Evolutionary conservation across 1,140 invertebrate species (phyloP), one percentile per base, ranked within the genome.

Genomic region (Brachionus sp.): DNA sequence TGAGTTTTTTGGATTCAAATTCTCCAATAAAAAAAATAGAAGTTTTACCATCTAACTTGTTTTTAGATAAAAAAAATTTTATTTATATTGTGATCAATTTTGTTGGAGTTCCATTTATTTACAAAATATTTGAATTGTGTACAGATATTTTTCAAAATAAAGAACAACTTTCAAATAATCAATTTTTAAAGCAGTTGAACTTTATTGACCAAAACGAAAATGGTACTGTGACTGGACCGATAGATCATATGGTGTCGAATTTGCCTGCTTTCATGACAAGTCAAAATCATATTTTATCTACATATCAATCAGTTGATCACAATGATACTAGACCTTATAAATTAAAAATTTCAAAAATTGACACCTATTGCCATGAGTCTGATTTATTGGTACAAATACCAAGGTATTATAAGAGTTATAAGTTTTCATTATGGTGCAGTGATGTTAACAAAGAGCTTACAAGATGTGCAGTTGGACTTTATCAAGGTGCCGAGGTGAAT

Each of bases 401-500:
- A 25, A 46, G 25, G 44, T 19, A 13, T 46, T 46, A 3, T 12
- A 75, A 46, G 25, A 46, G 70, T 19, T 75, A 75, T 29, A 75
- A 6, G n/a, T 75, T 46, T 23, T 39, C 70, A 46, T 46, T 75
- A 44, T 75, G 70, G 70, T 75, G 39, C 13, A 46, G 70, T 75
- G 23, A 29, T 75, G 42, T 75, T 1, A 75, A 75, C 33, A 75
- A 46, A 75, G 42, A 75, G 1, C 25, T 75, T 7, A 46, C n/a
- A 13, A 75, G 44, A 75, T 75, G 70, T 75, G 70, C 70, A n/a
- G 25, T 46, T 75, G 70, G 70, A 25, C 19, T 46, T 23, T 39
- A 44, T 46, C 42, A 75, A 46, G 19, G 42, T 2, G 70, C 16
- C 25, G 39, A 75, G 23, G 19, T 44, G 1, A 46, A 75, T 39